Percentiles rank a stretch among this genome's conserved stretches.
phyloP scores from a whole-genome alignment of 2,113 vertebrate species.

The Varanus komodoensis region DNA sequence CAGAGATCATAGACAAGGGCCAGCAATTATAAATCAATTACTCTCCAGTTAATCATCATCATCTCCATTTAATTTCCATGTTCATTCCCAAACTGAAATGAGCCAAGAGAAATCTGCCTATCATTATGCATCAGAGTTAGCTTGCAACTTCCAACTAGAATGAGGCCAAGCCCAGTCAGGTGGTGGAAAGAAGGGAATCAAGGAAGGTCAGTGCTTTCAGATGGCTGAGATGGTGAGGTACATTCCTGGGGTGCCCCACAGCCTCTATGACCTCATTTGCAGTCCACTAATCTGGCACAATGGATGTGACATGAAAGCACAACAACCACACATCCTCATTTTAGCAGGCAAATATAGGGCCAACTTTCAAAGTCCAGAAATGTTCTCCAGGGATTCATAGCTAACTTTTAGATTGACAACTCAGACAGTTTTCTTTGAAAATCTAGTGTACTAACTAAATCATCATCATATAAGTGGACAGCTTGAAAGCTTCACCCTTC shows the following conservation, averaged over 20 bases:
- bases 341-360: neutral
- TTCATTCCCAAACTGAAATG: neutral
- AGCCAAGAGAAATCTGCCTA: neutral
- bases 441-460: neutral
- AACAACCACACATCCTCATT: neutral
- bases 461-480: neutral
- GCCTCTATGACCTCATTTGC: neutral
- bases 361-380: conserved; percentile 15
- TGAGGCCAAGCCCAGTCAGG: neutral
- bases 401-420: conserved; percentile 31
- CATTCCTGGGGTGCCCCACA: neutral
- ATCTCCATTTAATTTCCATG: neutral
- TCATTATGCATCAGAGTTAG: neutral
- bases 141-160: neutral
- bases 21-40: neutral
- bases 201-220: neutral
- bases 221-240: neutral
- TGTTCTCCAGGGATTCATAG: neutral
- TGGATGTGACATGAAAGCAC: neutral
- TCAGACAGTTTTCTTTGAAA: neutral
- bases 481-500: conserved; percentile 42
- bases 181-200: neutral
- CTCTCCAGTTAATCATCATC: neutral
- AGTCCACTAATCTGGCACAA: neutral
- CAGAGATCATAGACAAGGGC: neutral